Percentiles rank a stretch among this genome's conserved stretches.
These are phyloP conservation scores for Phaetusa simplex DNA, from an alignment of 2,113 vertebrate species.

Conservation along the genomic window DNA sequence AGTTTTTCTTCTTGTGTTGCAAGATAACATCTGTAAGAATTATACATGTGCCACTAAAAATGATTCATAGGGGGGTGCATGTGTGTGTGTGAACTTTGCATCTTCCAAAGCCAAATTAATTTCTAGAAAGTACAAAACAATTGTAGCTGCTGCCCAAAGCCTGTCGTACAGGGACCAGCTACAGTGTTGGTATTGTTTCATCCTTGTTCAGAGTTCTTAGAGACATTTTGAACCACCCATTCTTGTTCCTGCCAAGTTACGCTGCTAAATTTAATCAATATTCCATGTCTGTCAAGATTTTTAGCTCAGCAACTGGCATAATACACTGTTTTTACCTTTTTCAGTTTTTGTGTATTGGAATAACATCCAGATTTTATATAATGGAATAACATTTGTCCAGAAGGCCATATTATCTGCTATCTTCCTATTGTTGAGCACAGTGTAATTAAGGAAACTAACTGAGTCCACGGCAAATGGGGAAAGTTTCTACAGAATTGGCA, in stretches of 20 bases:
- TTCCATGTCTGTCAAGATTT: neutral
- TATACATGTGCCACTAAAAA: neutral
- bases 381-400: neutral
- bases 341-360: neutral
- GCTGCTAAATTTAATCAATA: neutral
- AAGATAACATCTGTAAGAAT: neutral
- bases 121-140: neutral
- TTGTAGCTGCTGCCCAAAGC: neutral
- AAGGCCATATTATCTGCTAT: neutral
- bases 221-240: neutral
- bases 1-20: neutral
- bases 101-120: neutral
- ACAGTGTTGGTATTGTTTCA: neutral
- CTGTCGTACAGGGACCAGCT: neutral
- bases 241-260: neutral
- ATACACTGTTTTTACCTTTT: neutral
- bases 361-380: neutral
- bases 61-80: neutral
- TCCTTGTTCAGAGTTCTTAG: neutral
- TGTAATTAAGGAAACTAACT: neutral
- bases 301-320: neutral
- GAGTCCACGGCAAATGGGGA: neutral
- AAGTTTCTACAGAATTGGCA: neutral
- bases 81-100: neutral
- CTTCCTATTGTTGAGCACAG: neutral